Conservation (phyloP, 1,140 invertebrate genomes). For the Choristoneura fumiferana region DNA sequence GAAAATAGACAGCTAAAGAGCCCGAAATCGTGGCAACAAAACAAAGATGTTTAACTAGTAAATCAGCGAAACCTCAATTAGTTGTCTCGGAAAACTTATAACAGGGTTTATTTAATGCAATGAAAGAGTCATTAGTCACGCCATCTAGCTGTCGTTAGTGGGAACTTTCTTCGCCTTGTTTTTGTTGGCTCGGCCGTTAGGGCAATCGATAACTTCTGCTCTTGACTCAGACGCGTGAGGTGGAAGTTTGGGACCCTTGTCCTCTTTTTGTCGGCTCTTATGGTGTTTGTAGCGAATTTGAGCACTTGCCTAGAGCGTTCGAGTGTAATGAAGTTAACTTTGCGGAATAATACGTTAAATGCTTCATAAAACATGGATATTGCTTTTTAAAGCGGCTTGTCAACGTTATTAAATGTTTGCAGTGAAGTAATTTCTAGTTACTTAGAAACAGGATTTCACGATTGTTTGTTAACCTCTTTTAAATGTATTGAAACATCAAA, state of each 20-base stretch:
- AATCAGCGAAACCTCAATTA: conserved; percentile 5
- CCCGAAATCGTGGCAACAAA: neutral
- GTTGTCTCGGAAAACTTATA: conserved; percentile 13
- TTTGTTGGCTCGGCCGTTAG: conserved; percentile 12
- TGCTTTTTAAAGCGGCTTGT: too few relatives aligned
- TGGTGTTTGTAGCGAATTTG: conserved; percentile 13
- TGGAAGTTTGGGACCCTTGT: conserved; percentile 15
- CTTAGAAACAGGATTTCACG: too few relatives aligned
- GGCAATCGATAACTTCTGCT: conserved; percentile 12
- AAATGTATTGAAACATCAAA: too few relatives aligned
- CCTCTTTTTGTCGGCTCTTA: conserved; percentile 5
- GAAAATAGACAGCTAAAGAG: too few relatives aligned
- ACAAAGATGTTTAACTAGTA: conserved; percentile 7
- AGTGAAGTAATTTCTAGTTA: too few relatives aligned
- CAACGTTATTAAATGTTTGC: too few relatives aligned
- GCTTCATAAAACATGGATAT: too few relatives aligned
- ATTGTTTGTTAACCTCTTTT: too few relatives aligned
- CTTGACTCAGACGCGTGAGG: conserved; percentile 17
- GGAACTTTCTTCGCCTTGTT: conserved; percentile 7
- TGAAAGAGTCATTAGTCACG: conserved; percentile 18
- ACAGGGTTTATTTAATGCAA: conserved; percentile 18
- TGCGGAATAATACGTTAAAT: neutral
- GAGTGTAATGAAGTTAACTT: neutral
- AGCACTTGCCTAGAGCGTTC: conserved; percentile 2
- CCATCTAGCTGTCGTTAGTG: conserved; percentile 2